phyloP scores from a whole-genome alignment of 1,140 invertebrate genomes.

The Meloidogyne hapla region DNA sequence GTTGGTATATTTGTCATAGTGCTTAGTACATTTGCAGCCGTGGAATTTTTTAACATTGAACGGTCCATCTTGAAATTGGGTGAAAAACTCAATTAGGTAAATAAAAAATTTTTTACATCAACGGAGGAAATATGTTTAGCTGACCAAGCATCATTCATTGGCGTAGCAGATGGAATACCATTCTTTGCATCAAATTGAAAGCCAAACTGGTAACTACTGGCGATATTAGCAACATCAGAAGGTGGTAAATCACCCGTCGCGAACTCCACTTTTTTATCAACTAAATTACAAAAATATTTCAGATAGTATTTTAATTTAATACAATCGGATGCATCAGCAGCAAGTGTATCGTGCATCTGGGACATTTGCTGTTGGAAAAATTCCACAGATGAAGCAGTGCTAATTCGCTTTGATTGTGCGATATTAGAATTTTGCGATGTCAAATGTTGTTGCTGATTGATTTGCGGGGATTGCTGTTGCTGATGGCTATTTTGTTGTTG shows the following conservation, averaged over 20 bases:
- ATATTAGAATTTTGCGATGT: not conserved
- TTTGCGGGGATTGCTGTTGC: not conserved
- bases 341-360: conserved; percentile 16
- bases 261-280: conserved; percentile 27
- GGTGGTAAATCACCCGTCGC: conserved; percentile 17
- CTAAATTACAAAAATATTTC: not conserved
- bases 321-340: not conserved
- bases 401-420: not conserved
- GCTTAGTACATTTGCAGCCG: conserved; percentile 12
- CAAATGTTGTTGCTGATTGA: not conserved
- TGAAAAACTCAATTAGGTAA: not conserved
- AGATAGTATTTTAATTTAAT: too few species aligned
- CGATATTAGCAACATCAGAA: not conserved
- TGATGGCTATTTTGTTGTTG: not conserved
- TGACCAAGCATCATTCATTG: conserved; percentile 2
- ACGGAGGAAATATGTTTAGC: conserved; percentile 15
- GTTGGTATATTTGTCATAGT: conserved; percentile 27
- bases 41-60: conserved; percentile 17
- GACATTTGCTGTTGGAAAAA: conserved; percentile 11
- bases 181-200: conserved; percentile 12
- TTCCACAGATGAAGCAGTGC: not conserved
- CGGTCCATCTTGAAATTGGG: conserved; percentile 12
- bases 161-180: not conserved
- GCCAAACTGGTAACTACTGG: conserved; percentile 22
- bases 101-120: conserved; percentile 15